These are phyloP conservation scores for Mylabris phalerata DNA, from an alignment of 1,140 invertebrate species.

Conservation along the genomic window DNA sequence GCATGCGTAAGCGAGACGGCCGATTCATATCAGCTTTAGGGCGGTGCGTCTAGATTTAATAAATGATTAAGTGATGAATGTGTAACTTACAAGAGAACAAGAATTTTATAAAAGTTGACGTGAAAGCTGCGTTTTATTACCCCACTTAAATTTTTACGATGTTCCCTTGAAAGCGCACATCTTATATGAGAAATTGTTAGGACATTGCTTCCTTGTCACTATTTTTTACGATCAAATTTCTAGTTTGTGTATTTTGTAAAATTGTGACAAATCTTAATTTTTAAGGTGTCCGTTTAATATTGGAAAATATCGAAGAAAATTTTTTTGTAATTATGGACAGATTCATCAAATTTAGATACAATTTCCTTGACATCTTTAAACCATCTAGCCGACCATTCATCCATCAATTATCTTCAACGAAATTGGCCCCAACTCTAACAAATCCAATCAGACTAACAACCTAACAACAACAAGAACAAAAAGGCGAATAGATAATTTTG, in stretches of 20 bases:
- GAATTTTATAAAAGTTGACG: conserved; percentile 19
- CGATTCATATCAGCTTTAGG: conserved; percentile 4
- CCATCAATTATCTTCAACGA: no score
- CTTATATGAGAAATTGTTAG: conserved; percentile 20
- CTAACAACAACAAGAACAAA: no score
- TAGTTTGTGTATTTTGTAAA: conserved; percentile 8
- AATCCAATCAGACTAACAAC: no score
- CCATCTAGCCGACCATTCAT: no score
- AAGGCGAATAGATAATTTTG: no score
- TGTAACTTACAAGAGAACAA: conserved; percentile 14
- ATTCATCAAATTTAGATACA: no score
- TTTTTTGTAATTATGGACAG: no score
- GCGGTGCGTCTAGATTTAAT: conserved; percentile 13
- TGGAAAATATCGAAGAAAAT: not conserved
- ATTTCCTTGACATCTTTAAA: no score
- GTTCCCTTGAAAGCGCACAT: conserved; percentile 13
- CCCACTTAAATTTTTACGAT: conserved; percentile 20
- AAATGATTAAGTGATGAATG: conserved; percentile 18
- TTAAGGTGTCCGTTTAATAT: not conserved
- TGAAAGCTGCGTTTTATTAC: conserved; percentile 18
- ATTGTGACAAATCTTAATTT: conserved; percentile 12
- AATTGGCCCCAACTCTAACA: no score
- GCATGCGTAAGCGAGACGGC: not conserved
- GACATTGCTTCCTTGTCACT: conserved; percentile 18
- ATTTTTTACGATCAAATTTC: conserved; percentile 20